Evolutionary conservation across 2,888 invertebrate species (phyloP).

Genomic region (Parochlus steinenii): DNA sequence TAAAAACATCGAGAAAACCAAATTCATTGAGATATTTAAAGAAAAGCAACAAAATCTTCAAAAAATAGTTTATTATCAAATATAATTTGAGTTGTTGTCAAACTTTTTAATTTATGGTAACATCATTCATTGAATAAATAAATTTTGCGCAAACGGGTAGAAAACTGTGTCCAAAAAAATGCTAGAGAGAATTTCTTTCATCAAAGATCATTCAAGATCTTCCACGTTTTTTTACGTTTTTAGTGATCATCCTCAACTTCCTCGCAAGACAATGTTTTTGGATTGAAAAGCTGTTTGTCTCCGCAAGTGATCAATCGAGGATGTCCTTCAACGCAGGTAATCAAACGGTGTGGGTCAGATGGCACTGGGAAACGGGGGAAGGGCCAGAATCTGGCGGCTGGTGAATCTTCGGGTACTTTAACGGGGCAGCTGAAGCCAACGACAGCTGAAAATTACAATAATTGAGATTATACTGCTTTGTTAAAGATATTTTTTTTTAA

Average conservation of each 20-base stretch:
- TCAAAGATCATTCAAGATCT: not conserved
- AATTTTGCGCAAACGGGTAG: no score
- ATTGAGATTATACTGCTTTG: not conserved
- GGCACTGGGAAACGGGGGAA: conserved; percentile 81
- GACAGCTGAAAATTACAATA: conserved; percentile 41
- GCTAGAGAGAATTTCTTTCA: not conserved
- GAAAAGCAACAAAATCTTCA: no score
- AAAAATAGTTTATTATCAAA: no score
- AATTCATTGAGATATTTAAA: no score
- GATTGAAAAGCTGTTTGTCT: conserved; percentile 75
- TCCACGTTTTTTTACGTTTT: conserved; percentile 5
- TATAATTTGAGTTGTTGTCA: no score
- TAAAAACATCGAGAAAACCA: not conserved
- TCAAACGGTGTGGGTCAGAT: conserved; percentile 70
- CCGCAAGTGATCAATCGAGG: conserved; percentile 78
- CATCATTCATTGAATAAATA: no score
- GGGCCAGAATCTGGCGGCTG: conserved; percentile 81
- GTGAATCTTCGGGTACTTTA: conserved; percentile 61
- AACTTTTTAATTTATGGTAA: no score
- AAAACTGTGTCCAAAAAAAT: not conserved
- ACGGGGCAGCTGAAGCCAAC: conserved; percentile 85
- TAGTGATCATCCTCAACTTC: conserved; percentile 40
- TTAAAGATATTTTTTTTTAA: conserved; percentile 3
- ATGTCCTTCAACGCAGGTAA: conserved; percentile 81
- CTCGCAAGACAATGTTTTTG: conserved; percentile 66